Evolutionary conservation across 2,797 vertebrate genomes (phyloP).

Genomic region (Squalus acanthias): DNA sequence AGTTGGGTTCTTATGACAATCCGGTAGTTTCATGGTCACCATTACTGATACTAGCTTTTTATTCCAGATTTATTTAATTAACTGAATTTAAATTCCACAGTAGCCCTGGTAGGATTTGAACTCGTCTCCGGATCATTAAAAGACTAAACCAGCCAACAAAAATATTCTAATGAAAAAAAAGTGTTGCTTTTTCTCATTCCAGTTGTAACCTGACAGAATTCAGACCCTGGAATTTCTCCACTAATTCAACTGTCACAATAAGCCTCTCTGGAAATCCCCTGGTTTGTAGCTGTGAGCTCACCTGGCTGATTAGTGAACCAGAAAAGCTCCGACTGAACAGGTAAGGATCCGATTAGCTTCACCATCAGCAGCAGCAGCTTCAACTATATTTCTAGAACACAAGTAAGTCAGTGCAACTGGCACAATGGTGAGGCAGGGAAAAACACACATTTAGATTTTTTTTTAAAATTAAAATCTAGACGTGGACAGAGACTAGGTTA

Average conservation of each 20-base stretch:
- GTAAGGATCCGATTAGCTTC: slow-evolving; percentile 48
- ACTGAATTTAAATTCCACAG: no score
- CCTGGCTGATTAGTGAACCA: slow-evolving; percentile 52
- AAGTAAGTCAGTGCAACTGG: not conserved
- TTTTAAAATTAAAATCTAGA: not conserved
- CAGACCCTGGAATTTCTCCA: slow-evolving; percentile 52
- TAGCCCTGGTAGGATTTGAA: no score
- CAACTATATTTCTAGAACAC: not conserved
- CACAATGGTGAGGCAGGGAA: not conserved
- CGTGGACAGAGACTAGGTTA: not conserved
- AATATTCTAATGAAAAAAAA: not conserved
- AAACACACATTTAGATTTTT: not conserved
- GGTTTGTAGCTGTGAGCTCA: slow-evolving; percentile 56
- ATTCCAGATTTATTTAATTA: no score
- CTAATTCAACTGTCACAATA: slow-evolving; percentile 48
- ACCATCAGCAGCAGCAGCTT: not conserved
- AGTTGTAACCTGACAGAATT: slow-evolving; percentile 66
- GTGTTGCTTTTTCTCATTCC: slow-evolving; percentile 43
- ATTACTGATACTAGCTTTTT: no score
- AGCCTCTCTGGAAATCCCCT: slow-evolving; percentile 59
- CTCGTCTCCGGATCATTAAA: not conserved
- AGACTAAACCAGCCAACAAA: not conserved
- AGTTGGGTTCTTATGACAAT: no score
- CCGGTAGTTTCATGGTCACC: no score
- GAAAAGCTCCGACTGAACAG: slow-evolving; percentile 51